Percentiles rank a stretch among this genome's conserved stretches.
phyloP scores from a whole-genome alignment of 2,888 invertebrate genomes.

The Phania funesta region DNA sequence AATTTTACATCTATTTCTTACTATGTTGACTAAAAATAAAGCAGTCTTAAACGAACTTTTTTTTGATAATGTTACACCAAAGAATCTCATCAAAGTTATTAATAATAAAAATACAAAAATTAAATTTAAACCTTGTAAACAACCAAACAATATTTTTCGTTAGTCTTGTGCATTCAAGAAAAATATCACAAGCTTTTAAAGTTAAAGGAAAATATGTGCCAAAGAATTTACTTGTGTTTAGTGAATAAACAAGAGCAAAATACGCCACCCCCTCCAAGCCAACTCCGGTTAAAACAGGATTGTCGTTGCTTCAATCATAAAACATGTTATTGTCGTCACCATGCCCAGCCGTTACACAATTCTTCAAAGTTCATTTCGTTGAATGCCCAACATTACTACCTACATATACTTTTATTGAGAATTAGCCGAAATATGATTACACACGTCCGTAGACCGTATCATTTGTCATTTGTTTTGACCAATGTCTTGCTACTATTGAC shows the following conservation, averaged over 20 bases:
- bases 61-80: neutral
- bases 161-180: neutral
- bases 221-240: slow-evolving; percentile 42
- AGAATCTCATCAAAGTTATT: neutral
- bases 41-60: neutral
- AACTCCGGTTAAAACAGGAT: slow-evolving; percentile 6
- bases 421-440: slow-evolving; percentile 27
- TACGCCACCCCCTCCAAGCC: neutral
- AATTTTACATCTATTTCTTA: neutral
- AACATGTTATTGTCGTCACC: neutral
- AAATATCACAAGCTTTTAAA: neutral
- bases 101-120: neutral
- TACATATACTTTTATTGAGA: slow-evolving; percentile 17
- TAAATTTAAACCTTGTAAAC: neutral
- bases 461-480: slow-evolving; percentile 39
- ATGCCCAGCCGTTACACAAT: slow-evolving; percentile 2
- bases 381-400: neutral
- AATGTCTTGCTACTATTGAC: slow-evolving; percentile 28
- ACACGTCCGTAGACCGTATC: slow-evolving; percentile 16
- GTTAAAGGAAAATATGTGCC: slow-evolving; percentile 41
- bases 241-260: slow-evolving; percentile 4
- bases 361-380: neutral
- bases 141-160: neutral
- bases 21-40: neutral
- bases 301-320: neutral